A percentile compares a stretch with the other conserved stretches of the same genome.
These are phyloP conservation scores for Diaprepes abbreviatus DNA, from an alignment of 2,888 invertebrate species.

Conservation along the genomic window DNA sequence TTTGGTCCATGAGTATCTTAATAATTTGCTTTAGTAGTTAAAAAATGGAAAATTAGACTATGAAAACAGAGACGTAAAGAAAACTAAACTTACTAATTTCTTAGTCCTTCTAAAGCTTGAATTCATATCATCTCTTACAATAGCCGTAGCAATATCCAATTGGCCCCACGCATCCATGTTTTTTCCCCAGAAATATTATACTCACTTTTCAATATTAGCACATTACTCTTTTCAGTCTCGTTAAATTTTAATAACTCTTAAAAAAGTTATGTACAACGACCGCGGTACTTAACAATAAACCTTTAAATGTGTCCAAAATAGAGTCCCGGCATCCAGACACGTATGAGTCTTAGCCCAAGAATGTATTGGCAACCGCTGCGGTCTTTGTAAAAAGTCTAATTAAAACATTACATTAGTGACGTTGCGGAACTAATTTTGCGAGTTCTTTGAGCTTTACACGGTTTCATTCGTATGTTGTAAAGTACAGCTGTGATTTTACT, in stretches of 20 bases:
- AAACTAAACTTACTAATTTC: slow-evolving; percentile 61
- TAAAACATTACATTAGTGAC: slow-evolving; percentile 31
- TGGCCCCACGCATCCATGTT: slow-evolving; percentile 83
- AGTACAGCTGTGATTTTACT: too few species aligned
- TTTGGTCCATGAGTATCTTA: too few species aligned
- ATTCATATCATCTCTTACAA: slow-evolving; percentile 77
- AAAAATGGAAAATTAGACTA: too few species aligned
- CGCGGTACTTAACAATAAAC: slow-evolving; percentile 7
- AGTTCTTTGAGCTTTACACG: neutral
- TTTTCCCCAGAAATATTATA: too few species aligned
- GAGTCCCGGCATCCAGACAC: slow-evolving; percentile 37
- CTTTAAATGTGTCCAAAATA: slow-evolving; percentile 42
- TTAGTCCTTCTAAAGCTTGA: slow-evolving; percentile 67
- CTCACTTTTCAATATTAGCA: too few species aligned
- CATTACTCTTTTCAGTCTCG: too few species aligned
- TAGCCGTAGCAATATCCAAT: slow-evolving; percentile 73
- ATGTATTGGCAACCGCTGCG: slow-evolving; percentile 43
- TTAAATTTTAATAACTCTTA: too few species aligned
- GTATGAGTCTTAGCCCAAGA: slow-evolving; percentile 38
- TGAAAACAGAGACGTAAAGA: too few species aligned
- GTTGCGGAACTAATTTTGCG: slow-evolving; percentile 37
- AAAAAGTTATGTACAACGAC: neutral
- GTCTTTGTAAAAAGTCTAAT: slow-evolving; percentile 30
- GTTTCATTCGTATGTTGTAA: too few species aligned
- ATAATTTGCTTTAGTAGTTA: too few species aligned